Evolutionary conservation across 2,797 vertebrate genomes (phyloP), one percentile per base, ranked within the genome.

Genomic region (Crenuchus spilurus): DNA sequence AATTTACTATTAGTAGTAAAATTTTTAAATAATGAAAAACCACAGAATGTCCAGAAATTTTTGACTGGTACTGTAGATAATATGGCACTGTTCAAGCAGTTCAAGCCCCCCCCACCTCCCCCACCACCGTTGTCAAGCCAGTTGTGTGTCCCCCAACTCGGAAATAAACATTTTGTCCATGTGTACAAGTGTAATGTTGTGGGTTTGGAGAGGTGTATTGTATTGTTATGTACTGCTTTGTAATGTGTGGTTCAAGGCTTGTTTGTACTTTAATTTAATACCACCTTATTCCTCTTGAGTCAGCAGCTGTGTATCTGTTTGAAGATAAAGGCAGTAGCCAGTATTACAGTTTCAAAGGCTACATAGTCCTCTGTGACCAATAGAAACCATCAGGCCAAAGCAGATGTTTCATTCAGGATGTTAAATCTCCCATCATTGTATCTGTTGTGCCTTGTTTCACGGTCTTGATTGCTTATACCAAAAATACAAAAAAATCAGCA

Each of bases 221-320:
- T 24, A 24, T 39, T 58, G 55, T 10, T 11, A 2, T 16, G 42
- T 62, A 62, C 37, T 4, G 57, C 4, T 62, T 26, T 28, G 3
- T 41, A 14, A 41, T 42, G 20, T 62, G 58, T 37, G 35, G 33
- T 41, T 41, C 37, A 42, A 9, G 58, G 58, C 39, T 63, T 62
- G 57, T 42, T 72, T 72, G 39, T 61, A 22, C 18, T 46, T 42
- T 44, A 33, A 73, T 64, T 46, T 37, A 65, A 66, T 74, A 52
- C 51, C 46, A 58, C 49, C 42, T 58, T 74, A 28, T 65, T 57
- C 30, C 71, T 30, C 46, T 42, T n/a, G 48, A 55, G 61, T 73
- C 49, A 18, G n/a, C 62, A 67, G 42, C 44, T 20, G 42, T 60
- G 52, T 49, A 46, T 74, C 30, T 39, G 51, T 49, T 39, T 74